These are phyloP conservation scores for Agonopterix subpropinquella DNA, from an alignment of 2,888 invertebrate genomes.

Conservation along the genomic window DNA sequence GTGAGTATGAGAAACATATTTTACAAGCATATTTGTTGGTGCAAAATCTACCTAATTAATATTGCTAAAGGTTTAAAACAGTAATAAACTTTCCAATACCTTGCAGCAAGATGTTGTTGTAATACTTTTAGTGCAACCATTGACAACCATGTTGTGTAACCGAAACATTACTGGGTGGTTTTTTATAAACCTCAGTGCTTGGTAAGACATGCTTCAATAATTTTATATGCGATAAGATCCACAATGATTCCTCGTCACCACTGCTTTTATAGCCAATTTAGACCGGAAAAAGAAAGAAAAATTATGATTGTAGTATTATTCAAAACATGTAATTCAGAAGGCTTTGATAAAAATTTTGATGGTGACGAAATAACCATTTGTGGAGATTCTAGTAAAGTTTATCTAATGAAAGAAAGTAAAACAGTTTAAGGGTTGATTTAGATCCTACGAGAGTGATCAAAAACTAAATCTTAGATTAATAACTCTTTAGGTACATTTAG, in stretches of 20 bases:
- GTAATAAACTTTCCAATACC: constrained; percentile 47
- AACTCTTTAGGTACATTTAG: too few relatives aligned
- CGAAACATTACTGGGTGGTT: constrained; percentile 29
- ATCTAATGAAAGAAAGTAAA: constrained; percentile 10
- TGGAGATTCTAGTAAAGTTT: constrained; percentile 27
- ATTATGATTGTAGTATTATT: background rate
- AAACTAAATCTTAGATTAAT: too few relatives aligned
- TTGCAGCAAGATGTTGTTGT: constrained; percentile 56
- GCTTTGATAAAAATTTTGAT: constrained; percentile 8
- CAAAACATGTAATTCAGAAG: background rate
- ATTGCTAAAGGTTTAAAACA: background rate
- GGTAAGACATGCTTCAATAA: constrained; percentile 51
- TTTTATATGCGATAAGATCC: constrained; percentile 23
- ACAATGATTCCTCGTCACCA: constrained; percentile 60
- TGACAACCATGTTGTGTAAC: constrained; percentile 40
- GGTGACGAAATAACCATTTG: constrained; percentile 59
- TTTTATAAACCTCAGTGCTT: constrained; percentile 40
- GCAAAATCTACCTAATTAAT: background rate
- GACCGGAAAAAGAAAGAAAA: constrained; percentile 51
- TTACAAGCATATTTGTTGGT: background rate
- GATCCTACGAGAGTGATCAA: too few relatives aligned
- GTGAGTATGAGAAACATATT: background rate
- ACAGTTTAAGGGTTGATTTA: background rate
- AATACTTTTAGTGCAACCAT: constrained; percentile 51
- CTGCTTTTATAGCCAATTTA: constrained; percentile 23